These are phyloP conservation scores for Hydractinia symbiolongicarpus DNA, from an alignment of 30 jellyfish, hydroid and myxozoan species.

Conservation along the genomic window DNA sequence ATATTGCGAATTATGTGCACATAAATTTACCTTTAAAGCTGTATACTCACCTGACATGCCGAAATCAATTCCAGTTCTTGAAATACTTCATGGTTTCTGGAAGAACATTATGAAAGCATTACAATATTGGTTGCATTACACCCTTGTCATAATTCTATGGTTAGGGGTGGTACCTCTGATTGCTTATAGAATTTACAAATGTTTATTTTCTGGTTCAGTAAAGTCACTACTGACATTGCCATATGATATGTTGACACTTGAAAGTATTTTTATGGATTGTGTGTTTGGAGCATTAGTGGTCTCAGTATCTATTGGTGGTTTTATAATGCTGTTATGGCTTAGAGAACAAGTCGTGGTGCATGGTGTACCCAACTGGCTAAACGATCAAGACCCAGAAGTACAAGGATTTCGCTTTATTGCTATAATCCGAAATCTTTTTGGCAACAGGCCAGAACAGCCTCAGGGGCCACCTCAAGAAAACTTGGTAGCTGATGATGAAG, in stretches of 20 bases:
- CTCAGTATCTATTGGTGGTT: conserved; percentile 82
- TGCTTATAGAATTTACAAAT: conserved; percentile 89
- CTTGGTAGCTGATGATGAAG: conserved; percentile 31
- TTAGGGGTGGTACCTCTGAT: conserved; percentile 97
- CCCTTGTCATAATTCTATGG: conserved; percentile 94
- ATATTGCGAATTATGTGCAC: conserved; percentile 96
- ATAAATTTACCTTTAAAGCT: conserved; percentile 82
- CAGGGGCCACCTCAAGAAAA: conserved; percentile 31
- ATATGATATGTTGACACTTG: conserved; percentile 80
- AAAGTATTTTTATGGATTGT: conserved; percentile 63
- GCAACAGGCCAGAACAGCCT: conserved; percentile 38
- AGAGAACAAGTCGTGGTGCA: conserved; percentile 92
- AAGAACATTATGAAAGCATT: conserved; percentile 71
- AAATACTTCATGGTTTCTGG: conserved; percentile 81
- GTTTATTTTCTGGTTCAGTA: conserved; percentile 95
- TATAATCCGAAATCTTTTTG: conserved; percentile 20
- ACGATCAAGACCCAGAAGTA: conserved; percentile 22
- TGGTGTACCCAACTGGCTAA: conserved; percentile 98
- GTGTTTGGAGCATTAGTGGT: conserved; percentile 80
- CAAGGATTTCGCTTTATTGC: conserved; percentile 32
- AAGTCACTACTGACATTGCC: conserved; percentile 84
- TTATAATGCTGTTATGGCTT: conserved; percentile 86
- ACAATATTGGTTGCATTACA: conserved; percentile 86
- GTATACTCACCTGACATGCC: conserved; percentile 99
- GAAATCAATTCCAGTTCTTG: conserved; percentile 63